These are phyloP conservation scores for Fratercula arctica DNA, from an alignment of 2,797 vertebrate genomes.

Conservation along the genomic window DNA sequence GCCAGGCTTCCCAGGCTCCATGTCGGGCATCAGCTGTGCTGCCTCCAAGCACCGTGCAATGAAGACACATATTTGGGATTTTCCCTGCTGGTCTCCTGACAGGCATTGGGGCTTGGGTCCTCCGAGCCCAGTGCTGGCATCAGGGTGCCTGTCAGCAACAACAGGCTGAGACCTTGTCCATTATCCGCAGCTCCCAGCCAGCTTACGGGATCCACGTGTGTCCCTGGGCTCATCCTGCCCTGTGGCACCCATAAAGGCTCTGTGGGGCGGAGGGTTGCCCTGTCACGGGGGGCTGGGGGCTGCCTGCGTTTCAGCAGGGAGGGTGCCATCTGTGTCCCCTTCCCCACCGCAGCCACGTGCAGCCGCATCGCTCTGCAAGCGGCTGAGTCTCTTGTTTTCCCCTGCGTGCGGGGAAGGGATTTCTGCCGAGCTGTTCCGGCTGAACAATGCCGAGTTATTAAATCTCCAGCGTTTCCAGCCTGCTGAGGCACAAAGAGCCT, in stretches of 20 bases:
- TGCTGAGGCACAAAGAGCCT: background rate
- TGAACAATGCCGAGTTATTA: background rate
- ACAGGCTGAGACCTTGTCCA: background rate
- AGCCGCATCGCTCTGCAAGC: background rate
- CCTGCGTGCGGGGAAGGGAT: background rate
- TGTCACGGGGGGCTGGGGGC: too few relatives aligned
- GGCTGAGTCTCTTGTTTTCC: background rate
- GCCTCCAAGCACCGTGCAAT: background rate
- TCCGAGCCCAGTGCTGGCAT: background rate
- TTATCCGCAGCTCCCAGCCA: background rate
- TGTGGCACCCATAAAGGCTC: background rate
- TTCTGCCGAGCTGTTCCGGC: background rate
- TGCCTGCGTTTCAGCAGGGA: accelerated
- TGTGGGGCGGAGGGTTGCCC: background rate
- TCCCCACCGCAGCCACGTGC: background rate
- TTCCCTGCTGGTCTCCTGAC: background rate
- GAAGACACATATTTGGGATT: background rate
- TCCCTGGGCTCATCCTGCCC: background rate
- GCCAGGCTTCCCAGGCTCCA: accelerated
- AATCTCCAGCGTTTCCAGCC: background rate
- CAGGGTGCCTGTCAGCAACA: background rate
- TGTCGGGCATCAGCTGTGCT: background rate
- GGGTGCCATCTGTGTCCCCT: background rate
- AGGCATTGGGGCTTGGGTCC: background rate
- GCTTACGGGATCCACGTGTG: background rate